Conservation (phyloP, 2,113 vertebrate genomes). For the Prunella himalayana region DNA sequence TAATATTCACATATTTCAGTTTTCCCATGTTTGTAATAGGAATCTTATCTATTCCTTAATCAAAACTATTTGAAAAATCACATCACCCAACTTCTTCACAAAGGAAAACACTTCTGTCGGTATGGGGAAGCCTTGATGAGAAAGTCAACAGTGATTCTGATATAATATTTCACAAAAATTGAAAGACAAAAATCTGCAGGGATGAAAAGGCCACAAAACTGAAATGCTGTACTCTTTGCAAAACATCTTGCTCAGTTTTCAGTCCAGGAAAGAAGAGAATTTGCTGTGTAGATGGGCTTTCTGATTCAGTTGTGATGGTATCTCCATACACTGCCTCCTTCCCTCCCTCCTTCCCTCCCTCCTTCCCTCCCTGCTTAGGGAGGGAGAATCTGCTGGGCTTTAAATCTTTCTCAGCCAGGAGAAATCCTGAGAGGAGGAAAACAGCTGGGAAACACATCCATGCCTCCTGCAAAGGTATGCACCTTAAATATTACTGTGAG, state of each 20-base stretch:
- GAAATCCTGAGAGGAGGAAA: conserved; percentile 11
- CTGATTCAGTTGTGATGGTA: background rate
- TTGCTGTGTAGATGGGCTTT: background rate
- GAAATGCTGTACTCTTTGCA: background rate
- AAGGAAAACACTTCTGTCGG: background rate
- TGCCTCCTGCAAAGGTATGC: conserved; percentile 31
- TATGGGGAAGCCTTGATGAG: background rate
- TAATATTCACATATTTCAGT: background rate
- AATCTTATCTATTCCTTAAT: background rate
- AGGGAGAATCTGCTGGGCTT: background rate
- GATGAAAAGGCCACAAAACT: background rate
- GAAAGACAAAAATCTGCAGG: background rate
- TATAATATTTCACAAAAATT: background rate
- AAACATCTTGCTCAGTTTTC: background rate
- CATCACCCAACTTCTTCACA: background rate
- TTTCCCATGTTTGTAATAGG: background rate
- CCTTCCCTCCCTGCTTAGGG: background rate
- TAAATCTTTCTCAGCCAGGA: conserved; percentile 39
- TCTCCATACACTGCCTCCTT: background rate
- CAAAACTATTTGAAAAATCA: conserved; percentile 18
- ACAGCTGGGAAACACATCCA: conserved; percentile 57
- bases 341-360: background rate
- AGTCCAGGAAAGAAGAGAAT: background rate
- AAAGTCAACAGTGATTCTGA: background rate
- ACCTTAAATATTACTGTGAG: background rate